Conservation (phyloP, 2,113 vertebrate species). For the Anser cygnoides region DNA sequence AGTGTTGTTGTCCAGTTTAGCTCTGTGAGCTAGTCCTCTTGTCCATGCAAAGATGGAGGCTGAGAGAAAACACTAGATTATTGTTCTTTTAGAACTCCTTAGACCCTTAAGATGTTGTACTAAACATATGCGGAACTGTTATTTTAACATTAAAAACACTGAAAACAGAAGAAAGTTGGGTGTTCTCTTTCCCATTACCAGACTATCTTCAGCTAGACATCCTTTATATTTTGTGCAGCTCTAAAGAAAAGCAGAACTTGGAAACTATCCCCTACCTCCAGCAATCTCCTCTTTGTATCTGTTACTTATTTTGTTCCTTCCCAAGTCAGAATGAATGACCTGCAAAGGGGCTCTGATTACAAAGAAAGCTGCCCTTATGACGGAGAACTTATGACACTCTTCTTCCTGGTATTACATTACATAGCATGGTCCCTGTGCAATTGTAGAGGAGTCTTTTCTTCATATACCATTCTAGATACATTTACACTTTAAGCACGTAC, state of each 20-base stretch:
- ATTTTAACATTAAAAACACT: not conserved
- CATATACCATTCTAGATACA: not conserved
- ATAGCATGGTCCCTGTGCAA: not conserved
- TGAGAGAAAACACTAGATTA: constrained; percentile 55
- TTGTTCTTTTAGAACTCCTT: not conserved
- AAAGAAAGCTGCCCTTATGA: not conserved
- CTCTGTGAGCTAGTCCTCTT: constrained; percentile 91
- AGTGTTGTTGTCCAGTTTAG: constrained; percentile 88
- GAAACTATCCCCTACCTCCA: not conserved
- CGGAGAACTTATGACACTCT: not conserved
- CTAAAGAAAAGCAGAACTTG: not conserved
- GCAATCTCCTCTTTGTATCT: not conserved
- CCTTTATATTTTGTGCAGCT: not conserved
- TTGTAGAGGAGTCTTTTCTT: not conserved
- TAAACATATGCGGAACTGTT: not conserved
- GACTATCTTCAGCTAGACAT: not conserved
- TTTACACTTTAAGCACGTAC: not conserved
- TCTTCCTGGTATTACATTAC: not conserved
- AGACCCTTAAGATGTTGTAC: not conserved
- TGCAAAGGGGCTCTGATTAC: not conserved
- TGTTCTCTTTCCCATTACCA: not conserved
- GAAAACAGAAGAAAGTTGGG: not conserved
- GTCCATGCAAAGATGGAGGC: constrained; percentile 99
- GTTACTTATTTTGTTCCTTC: not conserved
- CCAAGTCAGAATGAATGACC: not conserved